Percentiles rank a stretch among this genome's conserved stretches.
These are phyloP conservation scores for Rostratula benghalensis DNA, from an alignment of 2,113 vertebrate genomes.

Conservation along the genomic window DNA sequence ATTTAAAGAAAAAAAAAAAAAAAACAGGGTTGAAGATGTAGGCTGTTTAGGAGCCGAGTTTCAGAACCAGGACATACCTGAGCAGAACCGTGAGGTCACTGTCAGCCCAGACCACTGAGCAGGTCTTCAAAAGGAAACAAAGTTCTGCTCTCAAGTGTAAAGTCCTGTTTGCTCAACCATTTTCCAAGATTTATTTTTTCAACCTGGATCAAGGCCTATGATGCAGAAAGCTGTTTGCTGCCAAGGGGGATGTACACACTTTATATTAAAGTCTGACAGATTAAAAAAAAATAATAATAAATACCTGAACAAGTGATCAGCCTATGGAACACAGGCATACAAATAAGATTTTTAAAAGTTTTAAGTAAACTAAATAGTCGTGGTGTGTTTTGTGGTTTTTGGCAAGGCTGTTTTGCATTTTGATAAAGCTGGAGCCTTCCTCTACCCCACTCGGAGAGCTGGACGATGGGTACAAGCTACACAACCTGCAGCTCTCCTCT, in stretches of 20 bases:
- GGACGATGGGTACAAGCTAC: background rate
- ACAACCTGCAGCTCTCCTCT: background rate
- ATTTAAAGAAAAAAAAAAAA: background rate
- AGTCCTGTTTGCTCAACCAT: background rate
- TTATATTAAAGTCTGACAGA: background rate
- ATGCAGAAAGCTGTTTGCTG: background rate
- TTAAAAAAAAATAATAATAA: background rate
- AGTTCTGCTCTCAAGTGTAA: background rate
- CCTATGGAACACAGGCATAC: background rate
- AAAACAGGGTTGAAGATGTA: background rate
- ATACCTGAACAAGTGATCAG: background rate
- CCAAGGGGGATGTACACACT: background rate
- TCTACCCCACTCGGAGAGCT: background rate
- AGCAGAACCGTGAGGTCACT: background rate
- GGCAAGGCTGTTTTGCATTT: background rate
- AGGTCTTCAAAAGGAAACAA: background rate
- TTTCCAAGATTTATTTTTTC: background rate
- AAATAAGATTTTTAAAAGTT: background rate
- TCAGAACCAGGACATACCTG: background rate
- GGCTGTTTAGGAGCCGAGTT: background rate
- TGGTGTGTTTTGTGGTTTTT: background rate
- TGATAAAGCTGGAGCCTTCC: background rate
- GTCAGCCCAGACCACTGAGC: background rate
- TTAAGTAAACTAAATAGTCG: background rate
- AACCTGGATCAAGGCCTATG: background rate